Percentiles rank a stretch among this genome's conserved stretches.
Conservation (phyloP, 2,888 invertebrate species). For the Chloroclysta siterata region DNA sequence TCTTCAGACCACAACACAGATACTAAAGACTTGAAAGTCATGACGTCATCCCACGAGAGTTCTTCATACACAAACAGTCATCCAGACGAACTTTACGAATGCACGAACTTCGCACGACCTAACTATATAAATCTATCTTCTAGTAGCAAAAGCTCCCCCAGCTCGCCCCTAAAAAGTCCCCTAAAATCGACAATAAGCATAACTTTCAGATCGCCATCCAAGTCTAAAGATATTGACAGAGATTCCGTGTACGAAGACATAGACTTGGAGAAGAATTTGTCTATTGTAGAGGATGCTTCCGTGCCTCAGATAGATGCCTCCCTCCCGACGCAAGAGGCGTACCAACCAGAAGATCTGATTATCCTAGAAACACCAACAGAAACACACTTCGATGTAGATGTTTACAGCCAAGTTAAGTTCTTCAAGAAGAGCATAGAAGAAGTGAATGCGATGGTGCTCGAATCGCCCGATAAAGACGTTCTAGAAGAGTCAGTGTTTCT, state of each 20-base stretch:
- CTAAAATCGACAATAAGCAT: constrained; percentile 90
- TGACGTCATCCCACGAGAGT: constrained; percentile 81
- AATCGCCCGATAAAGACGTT: constrained; percentile 58
- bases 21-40: constrained; percentile 61
- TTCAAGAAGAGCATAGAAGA: constrained; percentile 90
- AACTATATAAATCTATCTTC: constrained; percentile 79
- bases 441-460: constrained; percentile 86
- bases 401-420: constrained; percentile 91
- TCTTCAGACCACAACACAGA: constrained; percentile 68
- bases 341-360: constrained; percentile 80
- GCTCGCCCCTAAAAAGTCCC: constrained; percentile 81
- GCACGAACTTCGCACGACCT: constrained; percentile 71
- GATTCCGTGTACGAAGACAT: constrained; percentile 86
- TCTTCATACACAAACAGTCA: constrained; percentile 77
- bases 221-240: constrained; percentile 78
- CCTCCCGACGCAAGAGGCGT: constrained; percentile 84
- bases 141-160: constrained; percentile 75
- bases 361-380: constrained; percentile 86
- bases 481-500: constrained; percentile 33
- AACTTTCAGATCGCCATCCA: constrained; percentile 88
- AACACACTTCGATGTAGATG: constrained; percentile 68
- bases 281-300: constrained; percentile 82
- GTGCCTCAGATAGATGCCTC: constrained; percentile 84
- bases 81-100: constrained; percentile 70
- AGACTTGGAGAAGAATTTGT: constrained; percentile 74